Evolutionary conservation across 2,113 vertebrate genomes (phyloP).

Genomic region (Proteles cristata): DNA sequence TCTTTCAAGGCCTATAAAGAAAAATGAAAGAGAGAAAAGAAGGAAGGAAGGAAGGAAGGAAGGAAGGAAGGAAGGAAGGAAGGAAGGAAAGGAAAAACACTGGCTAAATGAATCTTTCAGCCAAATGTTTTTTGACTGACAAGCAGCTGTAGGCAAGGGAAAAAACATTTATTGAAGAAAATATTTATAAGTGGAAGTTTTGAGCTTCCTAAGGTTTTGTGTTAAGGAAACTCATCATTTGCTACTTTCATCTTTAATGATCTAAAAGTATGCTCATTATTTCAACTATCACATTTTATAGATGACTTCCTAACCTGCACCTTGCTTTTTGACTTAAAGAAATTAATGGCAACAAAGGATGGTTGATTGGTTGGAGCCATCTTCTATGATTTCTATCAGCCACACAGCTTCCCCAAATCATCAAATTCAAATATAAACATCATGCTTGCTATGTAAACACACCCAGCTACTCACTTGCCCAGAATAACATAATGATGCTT

Average conservation of each 20-base stretch:
- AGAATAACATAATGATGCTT: neutral
- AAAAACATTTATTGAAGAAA: conserved; percentile 33
- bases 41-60: neutral
- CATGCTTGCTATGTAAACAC: neutral
- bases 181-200: conserved; percentile 11
- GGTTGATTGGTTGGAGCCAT: neutral
- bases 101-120: neutral
- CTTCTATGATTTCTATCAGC: neutral
- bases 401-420: neutral
- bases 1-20: conserved; percentile 32
- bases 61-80: too few species aligned
- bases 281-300: neutral
- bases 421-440: neutral
- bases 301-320: neutral
- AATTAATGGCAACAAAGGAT: neutral
- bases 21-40: neutral
- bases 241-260: neutral
- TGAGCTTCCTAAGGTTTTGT: neutral
- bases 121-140: conserved; percentile 34
- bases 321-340: neutral
- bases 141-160: neutral
- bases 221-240: neutral
- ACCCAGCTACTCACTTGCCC: neutral
- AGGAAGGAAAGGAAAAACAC: neutral
- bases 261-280: neutral